Evolutionary conservation across 2,113 vertebrate genomes (phyloP).

Genomic region (Bufo gargarizans): DNA sequence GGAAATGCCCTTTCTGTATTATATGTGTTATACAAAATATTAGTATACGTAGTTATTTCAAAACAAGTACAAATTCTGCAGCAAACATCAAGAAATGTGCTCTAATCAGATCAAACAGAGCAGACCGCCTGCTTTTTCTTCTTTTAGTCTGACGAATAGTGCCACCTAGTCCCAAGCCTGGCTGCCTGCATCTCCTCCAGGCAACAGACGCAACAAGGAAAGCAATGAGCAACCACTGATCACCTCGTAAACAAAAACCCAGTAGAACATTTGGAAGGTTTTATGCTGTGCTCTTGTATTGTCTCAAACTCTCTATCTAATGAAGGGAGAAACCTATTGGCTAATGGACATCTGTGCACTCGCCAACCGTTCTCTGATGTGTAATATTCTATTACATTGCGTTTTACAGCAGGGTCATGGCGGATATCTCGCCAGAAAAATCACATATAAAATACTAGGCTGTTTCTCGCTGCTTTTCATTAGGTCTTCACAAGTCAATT

Average conservation of each 20-base stretch:
- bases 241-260: not conserved
- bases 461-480: not conserved
- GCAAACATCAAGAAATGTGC: not conserved
- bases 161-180: conserved; percentile 28
- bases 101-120: not conserved
- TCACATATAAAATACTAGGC: not conserved
- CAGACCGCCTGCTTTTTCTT: not conserved
- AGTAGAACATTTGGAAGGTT: not conserved
- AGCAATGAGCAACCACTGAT: not conserved
- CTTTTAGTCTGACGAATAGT: conserved; percentile 36
- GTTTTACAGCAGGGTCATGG: not conserved
- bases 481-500: not conserved
- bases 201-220: not conserved
- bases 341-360: not conserved
- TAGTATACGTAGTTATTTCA: not conserved
- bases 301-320: not conserved
- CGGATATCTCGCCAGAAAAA: not conserved
- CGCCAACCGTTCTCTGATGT: not conserved
- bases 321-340: not conserved
- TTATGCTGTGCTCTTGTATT: not conserved
- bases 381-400: not conserved
- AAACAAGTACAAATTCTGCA: not conserved
- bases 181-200: conserved; percentile 10
- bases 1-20: not conserved
- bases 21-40: too few relatives aligned